Conservation (phyloP, 1,140 invertebrate genomes). For the Aricia agestis region DNA sequence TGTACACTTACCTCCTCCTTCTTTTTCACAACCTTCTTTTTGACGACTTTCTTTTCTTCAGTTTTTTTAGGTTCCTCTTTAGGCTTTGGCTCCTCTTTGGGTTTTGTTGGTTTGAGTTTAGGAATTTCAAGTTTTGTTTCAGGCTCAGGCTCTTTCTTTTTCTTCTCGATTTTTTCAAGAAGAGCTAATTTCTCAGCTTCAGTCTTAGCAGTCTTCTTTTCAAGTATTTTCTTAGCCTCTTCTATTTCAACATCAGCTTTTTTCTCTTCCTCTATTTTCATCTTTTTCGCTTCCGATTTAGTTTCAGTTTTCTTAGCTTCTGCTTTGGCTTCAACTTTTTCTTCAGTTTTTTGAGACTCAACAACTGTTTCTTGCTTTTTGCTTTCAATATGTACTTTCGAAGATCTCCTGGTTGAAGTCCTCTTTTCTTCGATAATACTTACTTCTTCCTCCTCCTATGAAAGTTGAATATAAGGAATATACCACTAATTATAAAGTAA, state of each 20-base stretch:
- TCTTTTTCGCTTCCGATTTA: conserved; percentile 51
- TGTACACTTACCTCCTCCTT: conserved; percentile 65
- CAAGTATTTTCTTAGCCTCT: conserved; percentile 68
- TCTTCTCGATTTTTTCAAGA: conserved; percentile 72
- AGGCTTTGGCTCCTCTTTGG: conserved; percentile 70
- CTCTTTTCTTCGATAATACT: conserved; percentile 58
- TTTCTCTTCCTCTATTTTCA: conserved; percentile 53
- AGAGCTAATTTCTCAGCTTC: conserved; percentile 74
- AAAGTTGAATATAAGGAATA: conserved; percentile 14
- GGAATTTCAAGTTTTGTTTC: conserved; percentile 75
- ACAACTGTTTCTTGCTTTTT: conserved; percentile 59
- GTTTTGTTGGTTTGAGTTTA: conserved; percentile 75
- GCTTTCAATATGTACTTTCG: conserved; percentile 36
- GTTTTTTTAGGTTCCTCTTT: conserved; percentile 63
- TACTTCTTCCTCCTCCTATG: conserved; percentile 47
- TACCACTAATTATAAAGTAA: no score
- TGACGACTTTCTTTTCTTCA: conserved; percentile 67
- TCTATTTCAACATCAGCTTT: conserved; percentile 71
- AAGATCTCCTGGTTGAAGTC: conserved; percentile 60
- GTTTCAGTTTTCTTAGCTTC: conserved; percentile 62
- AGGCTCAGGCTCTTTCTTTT: conserved; percentile 63
- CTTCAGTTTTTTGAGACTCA: conserved; percentile 58
- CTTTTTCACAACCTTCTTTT: conserved; percentile 72
- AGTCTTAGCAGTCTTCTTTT: conserved; percentile 75
- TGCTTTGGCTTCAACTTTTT: conserved; percentile 49